Base-by-base conservation (phyloP, 2,113 vertebrate genomes). In the Cheirogaleus medius region DNA sequence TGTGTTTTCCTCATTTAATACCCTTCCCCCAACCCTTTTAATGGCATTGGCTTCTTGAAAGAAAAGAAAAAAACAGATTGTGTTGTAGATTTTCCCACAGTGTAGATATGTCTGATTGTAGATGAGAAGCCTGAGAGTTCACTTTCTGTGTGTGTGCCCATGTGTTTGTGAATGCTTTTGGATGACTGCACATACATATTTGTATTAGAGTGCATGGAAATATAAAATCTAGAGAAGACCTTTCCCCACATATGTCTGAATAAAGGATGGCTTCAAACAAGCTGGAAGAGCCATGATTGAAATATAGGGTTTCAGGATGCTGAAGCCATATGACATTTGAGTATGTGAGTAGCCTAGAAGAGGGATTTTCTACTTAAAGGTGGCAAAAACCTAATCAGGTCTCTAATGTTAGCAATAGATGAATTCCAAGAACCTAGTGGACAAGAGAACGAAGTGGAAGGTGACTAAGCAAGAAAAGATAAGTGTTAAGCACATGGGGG, bases 371-470 rank as follows among this genome's bases (percentile, higher is more conserved):
- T 34, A 6, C 4, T 29, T 4, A 14, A 66, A 74, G 17, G 2
- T 39, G 60, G 56, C 58, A 56, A 89, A 4, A 68, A 8, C 6
- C 1, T 6, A 13, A 6, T 32, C 7, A 73, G 34, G 32, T 27
- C 8, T 80, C 34, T 34, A 37, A 13, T 54, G 9, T 37, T 34
- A 32, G 15, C 14, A 63, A 2, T 3, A 21, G 37, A 21, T 58
- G 60, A 52, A 4, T 13, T 44, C 0, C n/a, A 8, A 5, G 18
- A 0, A 9, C 10, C n/a, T 1, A 42, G 2, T 52, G 34, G 34
- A 21, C 42, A 32, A 89, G 14, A 71, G 12, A 68, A 18, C 21
- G 5, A 39, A 68, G 34, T 23, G 13, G 14, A 81, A 85, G 29
- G 4, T 39, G 21, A 37, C 27, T 29, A 39, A 71, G 14, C 10